phyloP scores from a whole-genome alignment of 2,888 invertebrate species.

The Lucinisca nassula region DNA sequence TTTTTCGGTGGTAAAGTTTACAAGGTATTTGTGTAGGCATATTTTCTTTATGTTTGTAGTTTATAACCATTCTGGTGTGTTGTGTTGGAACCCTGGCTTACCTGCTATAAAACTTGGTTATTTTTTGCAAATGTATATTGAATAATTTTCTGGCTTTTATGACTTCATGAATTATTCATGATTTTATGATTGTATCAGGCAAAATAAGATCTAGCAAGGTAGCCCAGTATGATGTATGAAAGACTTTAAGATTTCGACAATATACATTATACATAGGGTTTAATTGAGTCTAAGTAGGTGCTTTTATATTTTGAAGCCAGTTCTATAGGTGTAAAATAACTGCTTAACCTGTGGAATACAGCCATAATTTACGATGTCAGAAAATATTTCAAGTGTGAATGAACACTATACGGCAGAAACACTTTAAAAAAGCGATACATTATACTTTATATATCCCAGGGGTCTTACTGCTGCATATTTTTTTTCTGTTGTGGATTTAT shows the following conservation, averaged over 20 bases:
- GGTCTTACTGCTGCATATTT: not conserved
- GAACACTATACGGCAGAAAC: not conserved
- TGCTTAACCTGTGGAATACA: not conserved
- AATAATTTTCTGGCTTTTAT: constrained; percentile 19
- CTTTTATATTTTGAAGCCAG: not conserved
- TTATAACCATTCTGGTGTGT: no score
- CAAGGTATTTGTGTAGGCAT: no score
- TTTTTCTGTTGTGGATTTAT: not conserved
- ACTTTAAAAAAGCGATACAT: not conserved
- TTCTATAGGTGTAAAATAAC: constrained; percentile 10
- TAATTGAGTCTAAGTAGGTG: constrained; percentile 8
- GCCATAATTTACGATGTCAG: not conserved
- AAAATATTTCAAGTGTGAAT: constrained; percentile 3
- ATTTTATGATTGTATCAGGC: constrained; percentile 38
- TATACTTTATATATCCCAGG: constrained; percentile 6
- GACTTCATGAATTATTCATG: constrained; percentile 44
- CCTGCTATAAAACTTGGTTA: not conserved
- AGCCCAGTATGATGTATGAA: constrained; percentile 5
- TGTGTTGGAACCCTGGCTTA: no score
- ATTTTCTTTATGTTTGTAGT: no score
- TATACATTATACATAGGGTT: constrained; percentile 4
- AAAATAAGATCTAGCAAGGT: constrained; percentile 2
- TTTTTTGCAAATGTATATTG: constrained; percentile 11
- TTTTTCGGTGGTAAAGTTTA: no score
- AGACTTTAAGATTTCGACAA: not conserved